Evolutionary conservation across 2,888 invertebrate species (phyloP).

Genomic region (Tromatobia lineatoria): DNA sequence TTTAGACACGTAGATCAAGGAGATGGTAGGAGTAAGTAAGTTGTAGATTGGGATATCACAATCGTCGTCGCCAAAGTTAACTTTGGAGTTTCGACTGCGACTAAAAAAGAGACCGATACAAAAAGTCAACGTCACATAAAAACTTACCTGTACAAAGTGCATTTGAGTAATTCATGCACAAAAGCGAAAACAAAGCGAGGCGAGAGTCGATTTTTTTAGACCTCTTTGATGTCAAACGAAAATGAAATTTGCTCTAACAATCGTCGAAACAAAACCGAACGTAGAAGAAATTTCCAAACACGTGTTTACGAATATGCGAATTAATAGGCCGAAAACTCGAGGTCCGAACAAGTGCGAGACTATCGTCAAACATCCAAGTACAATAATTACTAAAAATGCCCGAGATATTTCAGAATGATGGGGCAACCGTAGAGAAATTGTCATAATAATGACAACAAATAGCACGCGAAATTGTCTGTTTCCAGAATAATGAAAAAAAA

Average conservation of each 20-base stretch:
- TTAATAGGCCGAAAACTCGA: constrained; percentile 32
- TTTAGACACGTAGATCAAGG: background rate
- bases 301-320: constrained; percentile 11
- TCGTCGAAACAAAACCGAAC: constrained; percentile 11
- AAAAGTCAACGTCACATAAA: constrained; percentile 22
- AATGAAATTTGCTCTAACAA: constrained; percentile 1
- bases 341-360: constrained; percentile 52
- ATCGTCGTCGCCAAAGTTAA: constrained; percentile 26
- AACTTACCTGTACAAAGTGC: constrained; percentile 51
- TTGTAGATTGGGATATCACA: constrained; percentile 11
- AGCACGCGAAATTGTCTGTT: background rate
- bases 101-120: background rate
- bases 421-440: background rate
- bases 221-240: constrained; percentile 24
- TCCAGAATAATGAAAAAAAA: background rate
- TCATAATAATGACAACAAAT: too few species aligned
- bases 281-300: constrained; percentile 30
- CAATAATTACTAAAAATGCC: background rate
- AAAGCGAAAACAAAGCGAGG: constrained; percentile 59
- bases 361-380: constrained; percentile 14
- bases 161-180: constrained; percentile 42
- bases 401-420: background rate
- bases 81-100: background rate
- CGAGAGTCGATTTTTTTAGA: constrained; percentile 36
- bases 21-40: background rate